Evolutionary conservation across 1,140 invertebrate genomes (phyloP), one percentile per base, ranked within the genome.

Genomic region (Drosophila miranda): DNA sequence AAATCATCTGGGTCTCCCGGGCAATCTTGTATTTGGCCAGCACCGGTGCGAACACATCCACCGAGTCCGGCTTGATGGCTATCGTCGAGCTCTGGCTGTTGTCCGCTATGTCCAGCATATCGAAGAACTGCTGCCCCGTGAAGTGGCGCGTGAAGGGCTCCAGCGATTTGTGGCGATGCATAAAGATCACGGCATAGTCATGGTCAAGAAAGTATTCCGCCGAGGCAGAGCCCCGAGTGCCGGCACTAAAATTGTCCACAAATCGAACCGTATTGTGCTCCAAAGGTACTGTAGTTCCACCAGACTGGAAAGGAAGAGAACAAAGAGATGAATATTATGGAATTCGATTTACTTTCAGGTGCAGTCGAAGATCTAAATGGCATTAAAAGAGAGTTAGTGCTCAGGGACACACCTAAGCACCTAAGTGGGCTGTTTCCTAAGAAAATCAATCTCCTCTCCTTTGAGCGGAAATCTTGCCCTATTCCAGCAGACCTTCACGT

Each of bases 161-260:
- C 38, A 99, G 86, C 3, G 97, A 97, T 90, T 98, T 97, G 54
- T 93, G 91, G 44, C 95, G 93, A 76, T 96, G 92, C 92, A 96
- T 93, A 91, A 96, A 96, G 80, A 96, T 95, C 50, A 96, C 95
- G 34, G 94, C 93, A 90, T 96, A 96, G 45, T 93, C 94, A 68
- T 94, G 92, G 71, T 96, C 93, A 16, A 99, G 93, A 92, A 99
- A 99, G 92, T 98, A 98, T 93, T 99, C 99, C 1, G 98, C 94
- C 1, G 98, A 99, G 2, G 97, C 94, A 1, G 98, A 95, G 26
- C 99, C 99, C 78, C 99, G 93, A 0, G 95, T 98, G 41, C 99
- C 99, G 13, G 97, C 96, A 91, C 98, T 99, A 91, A 99, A 99
- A 93, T 99, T 99, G 89, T 99, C 98, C 45, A 99, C 97, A 92